Conservation (phyloP, 2,113 vertebrate species). For the Panthera leo region DNA sequence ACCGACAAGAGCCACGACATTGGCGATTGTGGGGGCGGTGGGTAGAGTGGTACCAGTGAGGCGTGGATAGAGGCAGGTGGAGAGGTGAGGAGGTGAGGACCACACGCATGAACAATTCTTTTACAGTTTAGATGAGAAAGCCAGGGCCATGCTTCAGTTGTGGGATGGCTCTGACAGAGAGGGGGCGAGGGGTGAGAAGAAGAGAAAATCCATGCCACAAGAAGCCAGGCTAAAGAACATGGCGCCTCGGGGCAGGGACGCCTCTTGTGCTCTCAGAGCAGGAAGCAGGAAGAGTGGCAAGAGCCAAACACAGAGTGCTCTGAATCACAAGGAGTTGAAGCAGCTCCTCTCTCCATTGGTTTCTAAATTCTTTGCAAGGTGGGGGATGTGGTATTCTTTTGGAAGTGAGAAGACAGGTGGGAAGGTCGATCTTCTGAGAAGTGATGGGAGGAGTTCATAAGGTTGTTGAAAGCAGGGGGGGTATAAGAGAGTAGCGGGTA, state of each 20-base stretch:
- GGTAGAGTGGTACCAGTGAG: neutral
- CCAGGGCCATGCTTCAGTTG: neutral
- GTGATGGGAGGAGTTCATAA: neutral
- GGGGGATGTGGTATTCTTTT: neutral
- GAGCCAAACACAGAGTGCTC: neutral
- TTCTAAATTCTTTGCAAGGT: neutral
- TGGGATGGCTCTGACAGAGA: neutral
- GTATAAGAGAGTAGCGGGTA: neutral
- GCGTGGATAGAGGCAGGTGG: too few relatives aligned
- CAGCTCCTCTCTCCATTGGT: neutral
- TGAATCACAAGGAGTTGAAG: neutral
- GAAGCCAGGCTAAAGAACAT: neutral
- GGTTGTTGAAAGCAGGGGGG: neutral
- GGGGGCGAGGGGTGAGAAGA: neutral
- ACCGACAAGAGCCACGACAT: neutral
- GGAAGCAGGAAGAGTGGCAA: too few relatives aligned
- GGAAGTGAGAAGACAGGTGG: neutral
- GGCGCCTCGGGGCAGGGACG: neutral
- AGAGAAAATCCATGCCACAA: fast-evolving
- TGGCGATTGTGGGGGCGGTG: too few relatives aligned
- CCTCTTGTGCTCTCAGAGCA: neutral
- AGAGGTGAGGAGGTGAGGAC: neutral
- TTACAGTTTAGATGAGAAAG: neutral
- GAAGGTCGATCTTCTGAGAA: neutral
- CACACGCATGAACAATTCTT: too few relatives aligned